Base-by-base conservation (phyloP, 2,113 vertebrate species). In the Genyomyrus donnyi region DNA sequence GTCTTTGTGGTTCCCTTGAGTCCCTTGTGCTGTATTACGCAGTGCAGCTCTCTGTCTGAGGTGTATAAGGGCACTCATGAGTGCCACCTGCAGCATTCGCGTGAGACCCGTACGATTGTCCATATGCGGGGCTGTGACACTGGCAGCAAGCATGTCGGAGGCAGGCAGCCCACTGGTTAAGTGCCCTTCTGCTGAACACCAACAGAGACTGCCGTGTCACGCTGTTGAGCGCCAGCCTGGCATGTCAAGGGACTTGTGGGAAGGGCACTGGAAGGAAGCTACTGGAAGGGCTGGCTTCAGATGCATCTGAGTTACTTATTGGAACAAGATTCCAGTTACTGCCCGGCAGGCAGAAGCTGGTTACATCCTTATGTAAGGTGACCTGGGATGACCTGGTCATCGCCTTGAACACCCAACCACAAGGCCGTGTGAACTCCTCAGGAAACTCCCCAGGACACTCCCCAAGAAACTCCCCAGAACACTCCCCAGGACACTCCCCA, bases 241-340 rank as follows among this genome's bases (percentile, higher is more conserved):
- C 15, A 89, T 39, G 70, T 90, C 85, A 88, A 11, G 53, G 87
- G 35, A 42, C 35, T 74, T 84, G 50, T 83, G 77, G 31, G 27
- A 24, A 77, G 31, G 6, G 5, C 31, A 35, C 88, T 85, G 83
- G 50, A 27, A 56, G 50, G 50, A 31, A 84, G 48, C 52, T 49
- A 56, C 85, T 39, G 70, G 89, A 62, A 91, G 88, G 58, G 5
- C 46, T n/a, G 24, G 27, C 66, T 49, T 89, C n/a, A 91, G 42
- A 74, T 19, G 35, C 58, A 35, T 66, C 53, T 88, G 42, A 91
- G 87, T 90, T 91, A 90, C 89, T 66, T 27, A 39, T 52, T 89
- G 87, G 46, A 85, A 58, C 21, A 19, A 42, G 90, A 87, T 11
- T 89, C 74, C 74, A 80, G 70, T 85, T 84, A 89, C 74, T 89